Base-by-base conservation (phyloP, 2,888 invertebrate species). In the Rugalucina vietnamica region DNA sequence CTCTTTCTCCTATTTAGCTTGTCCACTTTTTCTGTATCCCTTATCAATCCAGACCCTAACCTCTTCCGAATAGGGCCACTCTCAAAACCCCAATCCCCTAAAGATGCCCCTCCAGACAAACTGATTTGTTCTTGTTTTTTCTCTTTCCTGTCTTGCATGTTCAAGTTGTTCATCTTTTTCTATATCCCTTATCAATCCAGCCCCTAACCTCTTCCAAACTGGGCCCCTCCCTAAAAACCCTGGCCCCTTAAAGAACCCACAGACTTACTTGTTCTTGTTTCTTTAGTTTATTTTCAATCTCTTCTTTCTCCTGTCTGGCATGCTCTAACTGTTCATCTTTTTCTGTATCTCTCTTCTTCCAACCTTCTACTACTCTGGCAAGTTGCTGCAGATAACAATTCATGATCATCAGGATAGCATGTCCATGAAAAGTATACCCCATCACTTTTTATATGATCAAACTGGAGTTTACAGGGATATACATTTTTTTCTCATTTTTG, bases 311-410 rank as follows among this genome's bases (percentile, higher is more conserved):
- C 37, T 88, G 90, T 69, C 85, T 84, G 57, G 91, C n/a, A 57
- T 88, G 78, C 21, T 87, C 82, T n/a, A 93, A 37, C 24, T 87
- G 76, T 24, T 91, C 90, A 70, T 93, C 91, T 80, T 91, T 93
- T 75, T 94, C 94, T 21, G 88, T 84, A 80, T 94, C 94, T 76
- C 92, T 85, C 69, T 89, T 92, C 87, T 93, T 93, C 94, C 94
- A 94, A 1, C 93, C 93, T 49, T 93, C 93, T 50, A 94, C 93
- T 3, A 94, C 93, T 76, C 91, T 89, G 0, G 92, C 94, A 43
- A 94, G 89, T 92, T 92, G 93, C 93, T 93, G 84, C 8, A 82
- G 79, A 50, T n/a, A 54, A 18, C 12, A 54, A 14, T n/a, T n/a
- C n/a, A n/a, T n/a, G n/a, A n/a, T n/a, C n/a, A n/a, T n/a, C n/a